Conservation (phyloP, 2,797 vertebrate species). For the Urosaurus nigricauda region DNA sequence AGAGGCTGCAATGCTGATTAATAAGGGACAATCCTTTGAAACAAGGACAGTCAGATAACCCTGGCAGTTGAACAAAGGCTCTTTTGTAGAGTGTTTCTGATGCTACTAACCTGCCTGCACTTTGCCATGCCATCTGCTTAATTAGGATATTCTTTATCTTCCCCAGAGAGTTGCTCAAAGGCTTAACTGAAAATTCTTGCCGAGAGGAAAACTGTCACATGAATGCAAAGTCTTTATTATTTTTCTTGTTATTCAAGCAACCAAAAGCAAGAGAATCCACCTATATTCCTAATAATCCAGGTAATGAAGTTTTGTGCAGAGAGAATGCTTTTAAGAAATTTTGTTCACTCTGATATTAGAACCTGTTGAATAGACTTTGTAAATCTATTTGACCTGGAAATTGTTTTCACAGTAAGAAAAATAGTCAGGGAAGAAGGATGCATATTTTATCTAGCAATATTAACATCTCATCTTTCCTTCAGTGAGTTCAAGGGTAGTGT, state of each 20-base stretch:
- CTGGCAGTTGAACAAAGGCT: slow-evolving; percentile 25
- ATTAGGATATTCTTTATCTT: slow-evolving; percentile 35
- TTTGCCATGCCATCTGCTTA: slow-evolving; percentile 44
- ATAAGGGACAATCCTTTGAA: slow-evolving; percentile 17
- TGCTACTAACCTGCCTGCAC: slow-evolving; percentile 39
- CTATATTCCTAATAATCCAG: slow-evolving; percentile 27
- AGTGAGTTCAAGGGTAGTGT: not conserved
- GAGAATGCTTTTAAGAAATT: not conserved
- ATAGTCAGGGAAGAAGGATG: not conserved
- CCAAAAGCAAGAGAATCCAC: not conserved
- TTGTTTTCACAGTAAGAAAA: slow-evolving; percentile 16
- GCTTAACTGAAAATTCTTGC: not conserved
- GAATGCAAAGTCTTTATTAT: slow-evolving; percentile 27
- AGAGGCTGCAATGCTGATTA: slow-evolving; percentile 2
- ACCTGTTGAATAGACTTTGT: slow-evolving; percentile 10
- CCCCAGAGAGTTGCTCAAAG: slow-evolving; percentile 34
- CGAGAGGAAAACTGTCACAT: slow-evolving; percentile 6
- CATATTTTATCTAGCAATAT: not conserved
- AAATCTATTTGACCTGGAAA: slow-evolving; percentile 28
- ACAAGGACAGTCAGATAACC: slow-evolving; percentile 32
- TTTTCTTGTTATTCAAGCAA: slow-evolving; percentile 36
- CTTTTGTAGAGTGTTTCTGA: slow-evolving; percentile 33
- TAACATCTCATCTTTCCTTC: not conserved
- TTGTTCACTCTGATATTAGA: slow-evolving; percentile 18
- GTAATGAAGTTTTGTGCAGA: not conserved